These are phyloP conservation scores for Drosophila funebris DNA, from an alignment of 1,140 invertebrate species.

Conservation along the genomic window DNA sequence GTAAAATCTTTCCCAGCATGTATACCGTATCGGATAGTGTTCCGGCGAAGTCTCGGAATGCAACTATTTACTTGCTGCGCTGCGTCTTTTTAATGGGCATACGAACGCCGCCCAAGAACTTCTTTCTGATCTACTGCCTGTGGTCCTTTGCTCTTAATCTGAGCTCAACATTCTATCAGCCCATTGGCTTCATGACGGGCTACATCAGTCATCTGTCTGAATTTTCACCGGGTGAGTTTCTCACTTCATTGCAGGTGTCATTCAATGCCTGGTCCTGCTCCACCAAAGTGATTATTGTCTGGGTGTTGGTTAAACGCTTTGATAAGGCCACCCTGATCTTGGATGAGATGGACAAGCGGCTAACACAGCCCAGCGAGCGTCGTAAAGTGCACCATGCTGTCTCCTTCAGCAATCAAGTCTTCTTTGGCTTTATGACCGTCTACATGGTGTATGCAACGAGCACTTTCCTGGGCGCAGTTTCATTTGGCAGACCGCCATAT, in stretches of 20 bases:
- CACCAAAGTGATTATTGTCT: slow-evolving; percentile 63
- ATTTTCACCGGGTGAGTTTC: slow-evolving; percentile 64
- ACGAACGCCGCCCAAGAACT: slow-evolving; percentile 42
- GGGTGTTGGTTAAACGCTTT: slow-evolving; percentile 52
- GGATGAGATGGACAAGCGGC: slow-evolving; percentile 58
- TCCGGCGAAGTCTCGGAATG: slow-evolving; percentile 45
- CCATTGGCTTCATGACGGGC: slow-evolving; percentile 60
- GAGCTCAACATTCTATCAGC: slow-evolving; percentile 64
- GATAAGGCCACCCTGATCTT: slow-evolving; percentile 53
- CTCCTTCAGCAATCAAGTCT: slow-evolving; percentile 57
- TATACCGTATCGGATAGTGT: slow-evolving; percentile 24
- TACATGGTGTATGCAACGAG: slow-evolving; percentile 63
- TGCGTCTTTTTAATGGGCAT: slow-evolving; percentile 66
- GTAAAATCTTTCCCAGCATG: slow-evolving; percentile 49
- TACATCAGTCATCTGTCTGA: slow-evolving; percentile 59
- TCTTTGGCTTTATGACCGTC: slow-evolving; percentile 62
- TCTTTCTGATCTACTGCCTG: slow-evolving; percentile 47
- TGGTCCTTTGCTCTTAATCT: slow-evolving; percentile 63
- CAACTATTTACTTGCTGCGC: slow-evolving; percentile 57
- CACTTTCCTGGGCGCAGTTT: slow-evolving; percentile 56
- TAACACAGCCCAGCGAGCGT: slow-evolving; percentile 34
- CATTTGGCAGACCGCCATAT: slow-evolving; percentile 51
- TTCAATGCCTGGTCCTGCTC: slow-evolving; percentile 70
- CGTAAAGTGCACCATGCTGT: slow-evolving; percentile 45
- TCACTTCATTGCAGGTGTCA: slow-evolving; percentile 64